phyloP scores from a whole-genome alignment of 2,113 vertebrate genomes.

The Charina bottae region DNA sequence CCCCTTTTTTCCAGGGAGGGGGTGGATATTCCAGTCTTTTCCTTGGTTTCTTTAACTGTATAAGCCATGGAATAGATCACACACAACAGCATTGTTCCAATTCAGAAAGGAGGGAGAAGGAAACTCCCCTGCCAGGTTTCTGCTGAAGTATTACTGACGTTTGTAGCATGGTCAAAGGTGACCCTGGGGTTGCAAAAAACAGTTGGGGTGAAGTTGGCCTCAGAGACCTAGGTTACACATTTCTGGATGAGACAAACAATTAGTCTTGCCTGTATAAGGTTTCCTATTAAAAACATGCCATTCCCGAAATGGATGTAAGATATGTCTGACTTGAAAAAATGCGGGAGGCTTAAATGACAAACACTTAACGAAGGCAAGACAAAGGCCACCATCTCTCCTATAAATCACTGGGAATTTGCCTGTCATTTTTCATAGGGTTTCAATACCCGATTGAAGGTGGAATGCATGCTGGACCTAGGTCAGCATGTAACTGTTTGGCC shows the following conservation, averaged over 20 bases:
- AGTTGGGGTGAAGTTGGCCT: background rate
- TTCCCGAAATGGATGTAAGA: background rate
- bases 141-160: background rate
- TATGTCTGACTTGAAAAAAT: background rate
- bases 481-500: constrained; percentile 2
- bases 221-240: background rate
- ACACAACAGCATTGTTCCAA: background rate
- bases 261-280: background rate
- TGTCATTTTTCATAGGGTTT: background rate
- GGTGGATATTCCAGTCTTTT: background rate
- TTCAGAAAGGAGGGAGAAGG: background rate
- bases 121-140: background rate
- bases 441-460: background rate
- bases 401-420: background rate
- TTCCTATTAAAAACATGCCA: background rate
- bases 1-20: background rate
- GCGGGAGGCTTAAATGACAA: background rate
- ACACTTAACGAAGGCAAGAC: background rate
- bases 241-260: background rate
- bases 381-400: background rate
- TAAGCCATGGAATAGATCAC: background rate
- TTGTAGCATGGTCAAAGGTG: background rate
- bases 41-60: background rate
- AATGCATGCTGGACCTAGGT: constrained; percentile 10
- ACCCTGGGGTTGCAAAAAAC: background rate